phyloP scores from a whole-genome alignment of 2,797 vertebrate species.

The Anguilla pacifica region DNA sequence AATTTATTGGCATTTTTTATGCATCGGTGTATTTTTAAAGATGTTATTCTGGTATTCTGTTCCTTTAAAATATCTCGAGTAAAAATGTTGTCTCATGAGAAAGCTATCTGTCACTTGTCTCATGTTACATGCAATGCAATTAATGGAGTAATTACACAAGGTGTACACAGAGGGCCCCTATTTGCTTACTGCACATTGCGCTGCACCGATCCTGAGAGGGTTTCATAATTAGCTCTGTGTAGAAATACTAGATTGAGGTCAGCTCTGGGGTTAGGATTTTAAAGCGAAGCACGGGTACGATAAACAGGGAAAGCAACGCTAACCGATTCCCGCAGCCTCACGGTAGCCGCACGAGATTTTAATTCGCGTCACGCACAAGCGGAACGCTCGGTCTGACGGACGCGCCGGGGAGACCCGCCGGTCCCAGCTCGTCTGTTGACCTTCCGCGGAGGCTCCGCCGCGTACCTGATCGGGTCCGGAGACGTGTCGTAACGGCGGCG shows the following conservation, averaged over 20 bases:
- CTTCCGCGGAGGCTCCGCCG: background rate
- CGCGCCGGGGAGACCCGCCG: background rate
- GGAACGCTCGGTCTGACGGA: background rate
- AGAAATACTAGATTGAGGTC: background rate
- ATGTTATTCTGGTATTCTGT: background rate
- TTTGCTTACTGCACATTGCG: background rate
- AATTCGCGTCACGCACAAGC: background rate
- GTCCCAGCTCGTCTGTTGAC: background rate
- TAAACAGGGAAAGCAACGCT: background rate
- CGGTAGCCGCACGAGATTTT: background rate
- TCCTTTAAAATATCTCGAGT: background rate
- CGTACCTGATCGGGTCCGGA: background rate
- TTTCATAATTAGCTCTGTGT: background rate
- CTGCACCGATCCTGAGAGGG: background rate
- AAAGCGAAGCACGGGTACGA: background rate
- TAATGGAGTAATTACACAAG: background rate
- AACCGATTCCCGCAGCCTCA: background rate
- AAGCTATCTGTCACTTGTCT: background rate
- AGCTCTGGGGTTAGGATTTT: background rate
- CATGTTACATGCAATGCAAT: background rate
- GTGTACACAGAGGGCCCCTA: background rate
- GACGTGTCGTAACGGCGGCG: background rate
- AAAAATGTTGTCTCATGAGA: background rate
- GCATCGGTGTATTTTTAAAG: background rate
- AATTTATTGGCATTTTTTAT: background rate